Base-by-base conservation (phyloP, 2,797 vertebrate genomes). In the Esox masquinongy region DNA sequence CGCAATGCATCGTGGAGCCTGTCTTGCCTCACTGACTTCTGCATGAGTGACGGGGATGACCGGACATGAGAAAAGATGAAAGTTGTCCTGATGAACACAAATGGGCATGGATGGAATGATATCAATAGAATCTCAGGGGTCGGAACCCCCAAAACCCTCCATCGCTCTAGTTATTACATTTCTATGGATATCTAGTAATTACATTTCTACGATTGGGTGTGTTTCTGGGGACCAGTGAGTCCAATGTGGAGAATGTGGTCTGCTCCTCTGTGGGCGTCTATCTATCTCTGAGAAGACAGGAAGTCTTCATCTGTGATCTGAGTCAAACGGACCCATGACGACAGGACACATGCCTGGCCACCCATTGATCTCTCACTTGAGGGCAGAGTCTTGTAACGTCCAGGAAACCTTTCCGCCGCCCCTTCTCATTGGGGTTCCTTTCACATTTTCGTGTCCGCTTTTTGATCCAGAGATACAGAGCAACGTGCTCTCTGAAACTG, bases 221-320 rank as follows among this genome's bases (percentile, higher is more conserved):
- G n/a, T 59, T 59, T 59, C 16, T 22, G 53, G 19, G 19, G 53
- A 59, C 9, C 3, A 22, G 53, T 59, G 26, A 64, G 59, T 22
- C 11, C n/a, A 26, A 14, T 22, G 59, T 11, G 61, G 61, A 29
- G 61, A 4, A 11, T 4, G 24, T 64, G 61, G 61, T 31, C 61
- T 29, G 26, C 5, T 64, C 22, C 26, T 26, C 22, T 24, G 26
- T 66, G 63, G 15, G 12, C 29, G 29, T 16, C 26, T 66, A 67
- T 34, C 64, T 67, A 67, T 34, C 64, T 67, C 64, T 67, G 15
- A 15, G 64, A 67, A 34, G 64, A 29, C 73, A 64, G 51, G 53
- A 78, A 36, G 72, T 61, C 29, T 67, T 59, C 59, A 76, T 75
- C 74, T 56, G 43, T 50, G 53, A 31, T 50, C 34, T 56, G 74